Evolutionary conservation across 2,888 invertebrate species (phyloP), one percentile per base, ranked within the genome.

Genomic region (Brachyptera risi): DNA sequence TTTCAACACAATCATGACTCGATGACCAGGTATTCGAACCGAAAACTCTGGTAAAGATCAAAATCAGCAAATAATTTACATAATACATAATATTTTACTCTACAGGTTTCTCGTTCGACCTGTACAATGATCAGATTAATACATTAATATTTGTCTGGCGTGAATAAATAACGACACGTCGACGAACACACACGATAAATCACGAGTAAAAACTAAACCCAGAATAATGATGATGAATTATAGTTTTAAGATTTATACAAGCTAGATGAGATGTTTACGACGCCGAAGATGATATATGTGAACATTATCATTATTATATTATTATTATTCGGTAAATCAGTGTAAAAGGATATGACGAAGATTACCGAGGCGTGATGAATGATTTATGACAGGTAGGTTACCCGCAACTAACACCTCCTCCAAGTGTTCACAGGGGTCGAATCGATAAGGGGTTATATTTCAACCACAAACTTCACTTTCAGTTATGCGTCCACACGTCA

Each of bases 191-290:
- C n/a, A n/a, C n/a, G n/a, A n/a, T n/a, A n/a, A n/a, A n/a, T n/a
- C n/a, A 17, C 50, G 50, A 31, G 50, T 27, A 27, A 17, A 13
- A 54, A 54, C 35, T 54, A 19, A 54, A 54, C 37, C 35, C 37
- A 37, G 37, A 54, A 54, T 21, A 54, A 54, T 21, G 35, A 54
- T 54, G 54, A 54, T 54, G 23, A 54, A 54, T 54, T 54, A 37
- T 2, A 27, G 27, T 27, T n/a, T 13, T 7, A 51, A 51, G 50
- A 51, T 51, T 51, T 51, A 51, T 51, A 15, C 31, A 11, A 17
- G 31, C 27, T 49, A 5, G 50, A 26, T 17, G 15, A 42, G 50
- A 51, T 51, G 31, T 51, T 51, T 51, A 51, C 27, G 27, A 27
- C 26, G 15, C 50, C 24, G 27, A 17, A 17, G 13, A 27, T 31